Evolutionary conservation across 2,888 invertebrate species (phyloP), one percentile per base, ranked within the genome.

Genomic region (Eilema depressum): DNA sequence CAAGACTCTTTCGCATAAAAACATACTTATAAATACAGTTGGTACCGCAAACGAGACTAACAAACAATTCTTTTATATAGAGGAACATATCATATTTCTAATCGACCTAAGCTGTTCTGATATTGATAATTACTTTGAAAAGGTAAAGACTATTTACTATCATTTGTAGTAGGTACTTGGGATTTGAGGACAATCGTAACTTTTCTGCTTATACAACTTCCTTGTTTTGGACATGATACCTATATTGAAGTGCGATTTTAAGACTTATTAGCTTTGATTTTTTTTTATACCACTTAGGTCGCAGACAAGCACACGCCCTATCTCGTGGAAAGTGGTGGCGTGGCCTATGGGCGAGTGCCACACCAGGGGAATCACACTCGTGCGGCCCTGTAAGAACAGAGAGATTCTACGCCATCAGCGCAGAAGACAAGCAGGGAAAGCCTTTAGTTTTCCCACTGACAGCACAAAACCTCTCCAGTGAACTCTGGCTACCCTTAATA

Each of bases 21-120:
- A 87, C 64, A 78, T 80, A 28, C 84, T 85, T 68, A 83, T 85
- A 23, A 84, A 82, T 47, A 86, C 87, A 73, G 80, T 91, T 68
- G 88, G 89, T 71, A 85, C 88, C 73, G 74, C 86, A n/a, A 80
- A 85, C 14, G 71, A 70, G 3, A 83, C 82, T n/a, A 65, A 78
- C n/a, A 79, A 86, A 23, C 78, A 78, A 63, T 77, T 85, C 20
- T 80, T 88, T 70, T 79, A 82, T 17, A 83, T 85, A 63, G 89
- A 91, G 70, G 90, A 92, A 68, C 84, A 90, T 61, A 79, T 89
- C 3, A 83, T 92, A 23, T 91, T 93, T 78, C 57, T 94, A 17
- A 86, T 84, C 3, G 92, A 95, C 77, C 75, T 93, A 3, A 78
- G 74, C 5, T 95, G 95, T 77, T 85, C 87, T 11, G 81, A 90